Evolutionary conservation across 2,797 vertebrate genomes (phyloP), one percentile per base, ranked within the genome.

Genomic region (Choloepus didactylus): DNA sequence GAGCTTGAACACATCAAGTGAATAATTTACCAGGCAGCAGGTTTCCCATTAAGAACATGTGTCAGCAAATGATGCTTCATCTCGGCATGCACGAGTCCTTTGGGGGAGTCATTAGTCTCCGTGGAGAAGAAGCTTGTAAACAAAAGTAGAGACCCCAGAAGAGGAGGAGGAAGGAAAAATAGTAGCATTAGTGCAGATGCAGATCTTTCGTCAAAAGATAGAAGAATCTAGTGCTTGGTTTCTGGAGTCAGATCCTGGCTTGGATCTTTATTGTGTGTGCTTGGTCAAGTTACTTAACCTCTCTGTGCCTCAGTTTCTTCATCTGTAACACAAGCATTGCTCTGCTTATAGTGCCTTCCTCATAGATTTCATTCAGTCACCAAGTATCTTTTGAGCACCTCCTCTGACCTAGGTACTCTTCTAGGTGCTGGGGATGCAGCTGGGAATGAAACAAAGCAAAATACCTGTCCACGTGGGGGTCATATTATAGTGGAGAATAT

Each of bases 41-140:
- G 38, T 89, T 87, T 89, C 92, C 86, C 90, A 75, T 83, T 77
- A 92, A 89, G 87, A 92, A 77, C 51, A n/a, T 56, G 60, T 91
- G 79, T 80, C 60, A 56, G 93, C 91, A 83, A 91, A 66, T n/a
- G 81, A 80, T 49, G 73, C 83, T 67, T 38, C 29, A 29, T 76
- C 81, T 84, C 25, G 0, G 81, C 92, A 60, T 49, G 89, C 81
- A 75, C 1, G 0, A 80, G 49, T 46, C 95, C 49, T 70, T 46
- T 25, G 49, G 8, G 76, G 67, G 44, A 46, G 72, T 62, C 85
- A 38, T 6, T 76, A 81, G 76, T 84, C 72, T 77, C 49, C 56
- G 7, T 62, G 41, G 84, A 59, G 64, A 67, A 92, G 87, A 84
- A 11, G 29, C 59, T 75, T 44, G 46, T 54, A 70, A 60, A 66